These are phyloP conservation scores for fruit fly (Drosophila melanogaster) DNA, from an alignment of 1,140 invertebrate genomes.

Conservation along the genomic window Release_6_plus_ISO1_MT NC_004354.4:14623001-14623500, in stretches of 20 bases:
- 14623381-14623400: background rate
- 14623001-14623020: background rate
- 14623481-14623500: conserved; percentile 40
- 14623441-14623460: conserved; percentile 25
- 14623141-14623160: conserved; percentile 32
- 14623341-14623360: too few species aligned
- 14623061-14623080: conserved; percentile 21
- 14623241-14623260: background rate
- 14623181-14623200: conserved; percentile 3
- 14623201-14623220: background rate
- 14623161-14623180: conserved; percentile 27
- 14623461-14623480: conserved; percentile 34
- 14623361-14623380: background rate
- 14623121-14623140: conserved; percentile 27
- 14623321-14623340: too few species aligned
- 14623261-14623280: too few species aligned
- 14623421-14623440: conserved; percentile 23
- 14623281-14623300: background rate
- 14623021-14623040: conserved; percentile 35
- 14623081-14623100: conserved; percentile 23
- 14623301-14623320: too few species aligned
- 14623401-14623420: conserved; percentile 1
- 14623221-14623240: background rate
- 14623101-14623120: conserved; percentile 35
- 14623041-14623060: conserved; percentile 38